A percentile compares a stretch with the other conserved stretches of the same genome.
Evolutionary conservation across 2,888 invertebrate species (phyloP).

Genomic region (Meta bourneti): DNA sequence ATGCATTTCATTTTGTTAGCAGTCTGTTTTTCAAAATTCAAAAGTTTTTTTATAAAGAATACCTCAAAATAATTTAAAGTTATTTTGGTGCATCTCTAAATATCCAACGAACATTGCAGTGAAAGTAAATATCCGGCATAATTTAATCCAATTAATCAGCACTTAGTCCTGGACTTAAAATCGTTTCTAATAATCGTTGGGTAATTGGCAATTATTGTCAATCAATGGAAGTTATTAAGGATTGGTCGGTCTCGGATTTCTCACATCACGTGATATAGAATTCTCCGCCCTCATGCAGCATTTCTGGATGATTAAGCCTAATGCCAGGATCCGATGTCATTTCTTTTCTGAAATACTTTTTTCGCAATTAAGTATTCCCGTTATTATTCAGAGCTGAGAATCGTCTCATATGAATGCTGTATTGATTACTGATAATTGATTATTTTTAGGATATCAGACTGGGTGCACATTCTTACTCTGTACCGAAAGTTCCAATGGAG

Average conservation of each 20-base stretch:
- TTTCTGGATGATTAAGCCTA: slow-evolving; percentile 28
- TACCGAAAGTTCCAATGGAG: too few relatives aligned
- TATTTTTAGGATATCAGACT: background rate
- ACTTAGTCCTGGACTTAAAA: slow-evolving; percentile 18
- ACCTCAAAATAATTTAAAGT: background rate
- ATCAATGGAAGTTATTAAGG: slow-evolving; percentile 54
- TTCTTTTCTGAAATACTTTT: background rate
- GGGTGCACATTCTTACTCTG: too few relatives aligned
- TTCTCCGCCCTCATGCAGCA: slow-evolving; percentile 2
- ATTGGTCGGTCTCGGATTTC: slow-evolving; percentile 38
- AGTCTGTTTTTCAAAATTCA: too few relatives aligned
- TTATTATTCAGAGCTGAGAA: background rate
- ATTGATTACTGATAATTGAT: slow-evolving; percentile 1
- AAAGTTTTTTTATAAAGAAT: background rate
- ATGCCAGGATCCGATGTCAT: background rate
- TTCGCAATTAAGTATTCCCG: background rate
- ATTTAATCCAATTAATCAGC: slow-evolving; percentile 38
- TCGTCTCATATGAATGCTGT: background rate
- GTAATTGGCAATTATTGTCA: slow-evolving; percentile 69
- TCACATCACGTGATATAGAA: slow-evolving; percentile 15
- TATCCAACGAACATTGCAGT: background rate
- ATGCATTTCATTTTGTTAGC: too few relatives aligned
- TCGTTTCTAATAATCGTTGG: slow-evolving; percentile 15
- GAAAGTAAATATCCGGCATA: background rate
- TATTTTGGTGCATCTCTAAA: background rate